A percentile compares a stretch with the other conserved stretches of the same genome.
phyloP scores from a whole-genome alignment of 2,797 vertebrate genomes.

The Malurus splendens region DNA sequence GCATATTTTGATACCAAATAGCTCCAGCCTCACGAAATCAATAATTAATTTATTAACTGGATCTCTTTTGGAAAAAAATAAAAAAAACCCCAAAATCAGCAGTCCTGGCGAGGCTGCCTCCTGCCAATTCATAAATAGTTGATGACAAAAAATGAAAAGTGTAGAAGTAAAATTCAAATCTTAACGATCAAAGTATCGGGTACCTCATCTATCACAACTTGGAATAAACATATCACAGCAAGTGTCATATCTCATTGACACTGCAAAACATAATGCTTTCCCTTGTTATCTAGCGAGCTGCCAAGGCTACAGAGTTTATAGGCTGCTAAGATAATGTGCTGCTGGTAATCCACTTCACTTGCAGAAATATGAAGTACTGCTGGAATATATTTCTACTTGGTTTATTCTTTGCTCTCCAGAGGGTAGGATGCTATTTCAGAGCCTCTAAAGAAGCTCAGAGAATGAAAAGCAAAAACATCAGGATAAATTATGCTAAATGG shows the following conservation, averaged over 20 bases:
- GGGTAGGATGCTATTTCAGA: slow-evolving; percentile 52
- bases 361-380: slow-evolving; percentile 55
- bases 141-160: slow-evolving; percentile 45
- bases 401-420: slow-evolving; percentile 53
- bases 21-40: slow-evolving; percentile 14
- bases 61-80: slow-evolving; percentile 19
- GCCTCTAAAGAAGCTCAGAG: slow-evolving; percentile 38
- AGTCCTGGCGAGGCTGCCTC: slow-evolving; percentile 3
- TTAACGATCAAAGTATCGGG: slow-evolving; percentile 28
- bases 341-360: slow-evolving; percentile 47
- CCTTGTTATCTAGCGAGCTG: slow-evolving; percentile 51
- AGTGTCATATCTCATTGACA: slow-evolving; percentile 45
- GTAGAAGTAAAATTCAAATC: slow-evolving; percentile 21
- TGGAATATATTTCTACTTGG: slow-evolving; percentile 56
- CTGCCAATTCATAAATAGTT: slow-evolving; percentile 30
- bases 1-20: slow-evolving; percentile 34
- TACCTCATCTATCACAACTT: slow-evolving; percentile 42
- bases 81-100: background rate
- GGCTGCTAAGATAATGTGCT: slow-evolving; percentile 48
- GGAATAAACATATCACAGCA: slow-evolving; percentile 41
- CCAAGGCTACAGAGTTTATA: slow-evolving; percentile 47
- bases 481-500: slow-evolving; percentile 66
- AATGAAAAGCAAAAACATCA: slow-evolving; percentile 46
- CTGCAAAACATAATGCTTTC: slow-evolving; percentile 39
- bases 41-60: slow-evolving; percentile 63